These are phyloP conservation scores for Varanus komodoensis DNA, from an alignment of 2,113 vertebrate genomes.

Conservation along the genomic window DNA sequence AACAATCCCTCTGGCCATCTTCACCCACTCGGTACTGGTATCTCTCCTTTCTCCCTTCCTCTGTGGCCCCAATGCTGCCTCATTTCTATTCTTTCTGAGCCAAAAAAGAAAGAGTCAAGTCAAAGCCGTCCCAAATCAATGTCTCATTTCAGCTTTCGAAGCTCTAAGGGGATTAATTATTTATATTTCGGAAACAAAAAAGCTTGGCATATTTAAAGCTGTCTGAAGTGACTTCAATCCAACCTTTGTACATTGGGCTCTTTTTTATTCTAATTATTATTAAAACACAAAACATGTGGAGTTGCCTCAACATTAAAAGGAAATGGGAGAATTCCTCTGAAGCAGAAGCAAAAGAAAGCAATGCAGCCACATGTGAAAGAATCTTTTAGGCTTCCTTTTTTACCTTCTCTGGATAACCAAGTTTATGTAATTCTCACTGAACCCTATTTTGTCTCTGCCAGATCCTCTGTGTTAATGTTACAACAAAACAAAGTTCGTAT, in stretches of 20 bases:
- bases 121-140: constrained; percentile 67
- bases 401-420: neutral
- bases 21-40: too few relatives aligned
- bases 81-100: neutral
- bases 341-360: constrained; percentile 38
- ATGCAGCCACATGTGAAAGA: neutral
- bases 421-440: neutral
- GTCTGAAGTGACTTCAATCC: constrained; percentile 63
- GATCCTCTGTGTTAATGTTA: neutral
- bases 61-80: neutral
- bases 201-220: constrained; percentile 67
- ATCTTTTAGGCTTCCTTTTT: neutral
- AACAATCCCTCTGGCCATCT: neutral
- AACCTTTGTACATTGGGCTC: neutral
- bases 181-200: constrained; percentile 71
- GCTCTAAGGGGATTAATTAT: constrained; percentile 76
- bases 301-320: neutral
- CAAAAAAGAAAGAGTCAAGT: constrained; percentile 26
- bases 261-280: too few relatives aligned
- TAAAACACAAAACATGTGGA: constrained; percentile 42
- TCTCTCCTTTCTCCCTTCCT: neutral
- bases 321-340: neutral
- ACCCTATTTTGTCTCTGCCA: neutral
- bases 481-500: neutral
- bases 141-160: constrained; percentile 52